Conservation (phyloP, 1,140 invertebrate genomes). For the Drosophila littoralis region DNA sequence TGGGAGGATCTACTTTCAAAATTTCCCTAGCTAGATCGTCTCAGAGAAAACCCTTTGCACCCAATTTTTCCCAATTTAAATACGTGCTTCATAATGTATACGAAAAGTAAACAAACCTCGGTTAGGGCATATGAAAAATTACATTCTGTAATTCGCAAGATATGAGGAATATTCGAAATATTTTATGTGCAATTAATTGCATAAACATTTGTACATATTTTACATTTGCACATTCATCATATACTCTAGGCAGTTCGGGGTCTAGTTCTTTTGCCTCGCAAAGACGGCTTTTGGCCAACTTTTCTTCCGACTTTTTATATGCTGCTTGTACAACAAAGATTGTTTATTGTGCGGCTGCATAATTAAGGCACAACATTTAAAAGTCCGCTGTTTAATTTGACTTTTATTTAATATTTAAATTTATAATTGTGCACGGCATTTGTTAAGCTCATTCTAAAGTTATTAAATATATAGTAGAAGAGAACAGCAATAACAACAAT, state of each 20-base stretch:
- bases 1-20: too few species aligned
- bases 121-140: not conserved
- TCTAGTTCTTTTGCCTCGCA: conserved; percentile 13
- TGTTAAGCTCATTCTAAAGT: conserved; percentile 61
- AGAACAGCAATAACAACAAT: conserved; percentile 39
- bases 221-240: too few species aligned
- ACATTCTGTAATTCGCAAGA: not conserved
- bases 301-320: conserved; percentile 68
- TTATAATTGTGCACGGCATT: conserved; percentile 68
- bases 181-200: not conserved
- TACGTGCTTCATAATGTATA: too few species aligned
- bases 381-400: conserved; percentile 42
- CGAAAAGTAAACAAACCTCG: not conserved
- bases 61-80: too few species aligned
- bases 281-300: conserved; percentile 24
- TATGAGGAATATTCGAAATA: conserved; percentile 1
- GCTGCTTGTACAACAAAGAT: conserved; percentile 10
- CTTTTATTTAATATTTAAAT: conserved; percentile 68
- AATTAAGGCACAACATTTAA: conserved; percentile 54
- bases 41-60: too few species aligned
- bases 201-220: too few species aligned
- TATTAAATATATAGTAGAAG: conserved; percentile 50
- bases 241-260: too few species aligned
- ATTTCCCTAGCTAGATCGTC: too few species aligned
- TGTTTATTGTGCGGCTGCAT: conserved; percentile 36